phyloP scores from a whole-genome alignment of 2,797 vertebrate genomes.

The Hoplostethus mediterraneus region DNA sequence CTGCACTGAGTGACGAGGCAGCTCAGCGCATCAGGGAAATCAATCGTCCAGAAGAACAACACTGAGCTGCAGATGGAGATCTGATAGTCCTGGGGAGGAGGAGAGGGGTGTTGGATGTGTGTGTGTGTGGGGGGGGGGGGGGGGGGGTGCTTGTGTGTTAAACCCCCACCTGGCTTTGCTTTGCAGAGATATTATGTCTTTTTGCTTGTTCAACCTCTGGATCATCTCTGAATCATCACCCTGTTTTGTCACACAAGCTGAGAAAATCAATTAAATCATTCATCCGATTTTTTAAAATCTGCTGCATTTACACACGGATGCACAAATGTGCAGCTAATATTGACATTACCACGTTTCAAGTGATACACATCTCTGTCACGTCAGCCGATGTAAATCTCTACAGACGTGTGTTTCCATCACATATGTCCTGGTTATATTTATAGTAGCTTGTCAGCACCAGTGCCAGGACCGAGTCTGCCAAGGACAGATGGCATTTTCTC shows the following conservation, averaged over 20 bases:
- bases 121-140: conserved; percentile 28
- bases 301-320: no score
- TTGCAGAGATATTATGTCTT: conserved; percentile 13
- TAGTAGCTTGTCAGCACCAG: conserved; percentile 65
- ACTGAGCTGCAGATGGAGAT: conserved; percentile 50
- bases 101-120: not conserved
- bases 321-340: conserved; percentile 26
- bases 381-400: conserved; percentile 27
- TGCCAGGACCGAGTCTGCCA: conserved; percentile 66
- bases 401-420: conserved; percentile 64
- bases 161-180: conserved; percentile 14
- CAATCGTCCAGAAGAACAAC: conserved; percentile 60
- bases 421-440: conserved; percentile 79
- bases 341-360: conserved; percentile 19
- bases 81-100: conserved; percentile 39
- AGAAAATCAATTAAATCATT: conserved; percentile 20
- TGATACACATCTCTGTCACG: not conserved
- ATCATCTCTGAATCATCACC: conserved; percentile 32
- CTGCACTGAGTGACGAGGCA: conserved; percentile 23
- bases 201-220: conserved; percentile 16
- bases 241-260: conserved; percentile 4
- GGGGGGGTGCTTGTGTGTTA: conserved; percentile 5
- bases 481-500: conserved; percentile 78
- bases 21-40: conserved; percentile 55
- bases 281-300: no score